Evolutionary conservation across 2,888 invertebrate genomes (phyloP).

Genomic region (Candidula unifasciata): DNA sequence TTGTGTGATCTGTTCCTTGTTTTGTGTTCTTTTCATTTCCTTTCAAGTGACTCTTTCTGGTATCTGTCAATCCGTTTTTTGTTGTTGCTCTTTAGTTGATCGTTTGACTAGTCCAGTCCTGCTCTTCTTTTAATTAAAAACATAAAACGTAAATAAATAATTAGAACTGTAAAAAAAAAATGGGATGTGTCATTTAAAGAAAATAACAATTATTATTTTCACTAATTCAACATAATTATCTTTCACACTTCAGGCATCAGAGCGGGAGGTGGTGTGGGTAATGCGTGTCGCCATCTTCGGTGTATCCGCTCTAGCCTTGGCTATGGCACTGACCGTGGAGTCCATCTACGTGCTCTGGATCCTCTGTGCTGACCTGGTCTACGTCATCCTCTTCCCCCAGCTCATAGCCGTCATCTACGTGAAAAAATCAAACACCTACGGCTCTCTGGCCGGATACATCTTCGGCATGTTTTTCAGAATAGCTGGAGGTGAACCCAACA

Average conservation of each 20-base stretch:
- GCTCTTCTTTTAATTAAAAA: no score
- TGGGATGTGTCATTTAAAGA: background rate
- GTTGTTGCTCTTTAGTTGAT: no score
- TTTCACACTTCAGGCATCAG: constrained; percentile 86
- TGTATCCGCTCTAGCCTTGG: constrained; percentile 91
- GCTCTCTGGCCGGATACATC: constrained; percentile 84
- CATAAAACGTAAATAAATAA: no score
- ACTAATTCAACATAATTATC: background rate
- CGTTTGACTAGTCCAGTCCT: no score
- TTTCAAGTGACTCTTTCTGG: no score
- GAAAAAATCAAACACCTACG: constrained; percentile 97
- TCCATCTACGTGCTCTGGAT: constrained; percentile 99
- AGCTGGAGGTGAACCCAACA: constrained; percentile 74
- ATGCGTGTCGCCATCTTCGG: constrained; percentile 94
- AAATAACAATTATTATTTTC: background rate
- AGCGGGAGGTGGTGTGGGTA: constrained; percentile 92
- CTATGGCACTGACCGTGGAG: constrained; percentile 97
- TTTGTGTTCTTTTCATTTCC: no score
- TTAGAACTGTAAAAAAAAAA: no score
- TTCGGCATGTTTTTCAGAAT: constrained; percentile 74
- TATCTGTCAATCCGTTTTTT: no score
- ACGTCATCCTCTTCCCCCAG: constrained; percentile 98
- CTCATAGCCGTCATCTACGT: constrained; percentile 98
- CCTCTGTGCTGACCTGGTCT: constrained; percentile 98
- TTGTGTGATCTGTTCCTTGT: no score